Percentiles rank a stretch among this genome's conserved stretches.
Evolutionary conservation across 2,113 vertebrate species (phyloP).

Genomic region (Elephas maximus): DNA sequence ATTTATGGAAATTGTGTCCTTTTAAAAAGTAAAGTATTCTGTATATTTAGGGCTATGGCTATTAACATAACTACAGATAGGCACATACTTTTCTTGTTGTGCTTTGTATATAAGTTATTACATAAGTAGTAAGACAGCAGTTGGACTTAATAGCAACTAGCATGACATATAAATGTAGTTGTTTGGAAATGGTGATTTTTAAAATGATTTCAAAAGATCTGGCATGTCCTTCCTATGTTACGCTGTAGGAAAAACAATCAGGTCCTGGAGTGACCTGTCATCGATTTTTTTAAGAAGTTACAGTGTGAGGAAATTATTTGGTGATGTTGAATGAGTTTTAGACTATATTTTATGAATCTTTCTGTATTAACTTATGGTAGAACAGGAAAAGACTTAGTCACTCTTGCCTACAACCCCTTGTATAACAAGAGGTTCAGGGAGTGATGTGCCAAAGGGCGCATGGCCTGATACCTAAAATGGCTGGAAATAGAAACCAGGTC

Average conservation of each 20-base stretch:
- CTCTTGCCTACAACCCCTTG: neutral
- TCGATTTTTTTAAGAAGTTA: neutral
- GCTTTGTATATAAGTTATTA: neutral
- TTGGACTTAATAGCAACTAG: conserved; percentile 15
- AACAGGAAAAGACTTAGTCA: neutral
- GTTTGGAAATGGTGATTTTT: conserved; percentile 44
- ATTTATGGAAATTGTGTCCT: conserved; percentile 16
- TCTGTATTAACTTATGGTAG: neutral
- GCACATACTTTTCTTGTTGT: neutral
- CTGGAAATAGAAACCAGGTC: neutral
- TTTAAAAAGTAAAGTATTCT: conserved; percentile 7
- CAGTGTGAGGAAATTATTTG: neutral
- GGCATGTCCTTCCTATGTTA: neutral
- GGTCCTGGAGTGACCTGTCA: neutral
- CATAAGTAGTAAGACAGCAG: neutral
- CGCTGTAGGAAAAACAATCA: neutral
- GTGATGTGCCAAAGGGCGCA: neutral
- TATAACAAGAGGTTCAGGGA: neutral
- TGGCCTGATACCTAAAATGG: neutral
- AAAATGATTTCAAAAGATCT: neutral
- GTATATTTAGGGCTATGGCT: neutral
- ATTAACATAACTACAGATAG: neutral
- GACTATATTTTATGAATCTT: neutral
- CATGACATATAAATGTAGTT: neutral
- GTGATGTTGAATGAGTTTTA: neutral